phyloP scores from a whole-genome alignment of 1,140 invertebrate species.

The Onthophagus taurus region DNA sequence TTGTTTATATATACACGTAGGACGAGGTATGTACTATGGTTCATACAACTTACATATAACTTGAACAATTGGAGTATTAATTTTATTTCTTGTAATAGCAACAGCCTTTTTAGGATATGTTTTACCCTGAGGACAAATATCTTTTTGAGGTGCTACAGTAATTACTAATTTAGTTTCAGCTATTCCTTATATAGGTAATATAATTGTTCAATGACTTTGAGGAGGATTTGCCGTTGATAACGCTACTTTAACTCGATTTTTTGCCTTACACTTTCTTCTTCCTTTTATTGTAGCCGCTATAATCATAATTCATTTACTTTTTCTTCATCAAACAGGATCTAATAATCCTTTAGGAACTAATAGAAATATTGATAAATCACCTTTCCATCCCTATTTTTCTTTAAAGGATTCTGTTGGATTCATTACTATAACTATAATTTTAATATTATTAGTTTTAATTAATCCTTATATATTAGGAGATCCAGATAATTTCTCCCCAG shows the following conservation, averaged over 20 bases:
- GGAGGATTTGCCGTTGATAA: constrained; percentile 56
- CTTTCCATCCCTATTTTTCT: constrained; percentile 50
- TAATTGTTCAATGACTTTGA: constrained; percentile 1
- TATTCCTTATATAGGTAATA: constrained; percentile 6
- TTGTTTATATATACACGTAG: constrained; percentile 42
- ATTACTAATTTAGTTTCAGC: constrained; percentile 8
- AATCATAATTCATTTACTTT: constrained; percentile 51
- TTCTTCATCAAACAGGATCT: constrained; percentile 50
- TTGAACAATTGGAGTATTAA: constrained; percentile 6
- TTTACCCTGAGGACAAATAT: constrained; percentile 13
- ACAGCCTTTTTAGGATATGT: constrained; percentile 12
- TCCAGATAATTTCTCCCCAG: constrained; percentile 58
- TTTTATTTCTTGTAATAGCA: constrained; percentile 8
- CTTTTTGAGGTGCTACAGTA: constrained; percentile 12
- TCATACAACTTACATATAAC: constrained; percentile 37
- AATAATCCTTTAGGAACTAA: constrained; percentile 50
- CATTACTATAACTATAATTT: constrained; percentile 24
- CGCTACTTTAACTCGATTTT: constrained; percentile 59
- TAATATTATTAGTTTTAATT: constrained; percentile 1
- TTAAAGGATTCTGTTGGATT: constrained; percentile 50
- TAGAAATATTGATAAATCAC: constrained; percentile 51
- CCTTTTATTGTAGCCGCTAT: constrained; percentile 53
- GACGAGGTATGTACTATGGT: constrained; percentile 47
- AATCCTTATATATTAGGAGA: constrained; percentile 52
- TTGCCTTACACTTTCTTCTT: constrained; percentile 58